A percentile compares a stretch with the other conserved stretches of the same genome.
These are phyloP conservation scores for Andrena dorsata DNA, from an alignment of 2,888 invertebrate genomes.

Conservation along the genomic window DNA sequence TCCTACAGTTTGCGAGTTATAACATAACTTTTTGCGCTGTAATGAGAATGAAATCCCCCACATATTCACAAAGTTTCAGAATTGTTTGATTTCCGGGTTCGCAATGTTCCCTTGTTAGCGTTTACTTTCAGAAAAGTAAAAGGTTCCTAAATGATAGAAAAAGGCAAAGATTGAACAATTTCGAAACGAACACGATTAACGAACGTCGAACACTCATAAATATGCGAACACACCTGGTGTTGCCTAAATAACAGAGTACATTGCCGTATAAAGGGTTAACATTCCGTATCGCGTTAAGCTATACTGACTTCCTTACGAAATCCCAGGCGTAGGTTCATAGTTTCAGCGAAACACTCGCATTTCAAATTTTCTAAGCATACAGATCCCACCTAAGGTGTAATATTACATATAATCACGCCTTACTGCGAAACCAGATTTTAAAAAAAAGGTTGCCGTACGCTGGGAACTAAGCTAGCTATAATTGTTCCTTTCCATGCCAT, in stretches of 20 bases:
- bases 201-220: too few relatives aligned
- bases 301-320: constrained; percentile 38
- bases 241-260: constrained; percentile 7
- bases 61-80: too few relatives aligned
- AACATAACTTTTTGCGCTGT: too few relatives aligned
- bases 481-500: not conserved
- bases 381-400: constrained; percentile 6
- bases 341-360: constrained; percentile 21
- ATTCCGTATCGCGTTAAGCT: constrained; percentile 33
- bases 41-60: too few relatives aligned
- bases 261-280: constrained; percentile 14
- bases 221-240: not conserved
- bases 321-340: constrained; percentile 5
- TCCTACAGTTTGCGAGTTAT: too few relatives aligned
- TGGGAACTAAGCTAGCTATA: constrained; percentile 14
- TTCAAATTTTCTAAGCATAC: constrained; percentile 21
- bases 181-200: too few relatives aligned
- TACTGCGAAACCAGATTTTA: constrained; percentile 31
- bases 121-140: too few relatives aligned
- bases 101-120: too few relatives aligned
- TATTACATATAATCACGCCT: constrained; percentile 33
- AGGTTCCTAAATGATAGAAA: too few relatives aligned
- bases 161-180: too few relatives aligned
- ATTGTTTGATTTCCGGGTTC: too few relatives aligned
- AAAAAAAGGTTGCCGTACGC: not conserved